A percentile compares a stretch with the other conserved stretches of the same genome.
Evolutionary conservation across 2,797 vertebrate species (phyloP).

Genomic region (Erethizon dorsatum): DNA sequence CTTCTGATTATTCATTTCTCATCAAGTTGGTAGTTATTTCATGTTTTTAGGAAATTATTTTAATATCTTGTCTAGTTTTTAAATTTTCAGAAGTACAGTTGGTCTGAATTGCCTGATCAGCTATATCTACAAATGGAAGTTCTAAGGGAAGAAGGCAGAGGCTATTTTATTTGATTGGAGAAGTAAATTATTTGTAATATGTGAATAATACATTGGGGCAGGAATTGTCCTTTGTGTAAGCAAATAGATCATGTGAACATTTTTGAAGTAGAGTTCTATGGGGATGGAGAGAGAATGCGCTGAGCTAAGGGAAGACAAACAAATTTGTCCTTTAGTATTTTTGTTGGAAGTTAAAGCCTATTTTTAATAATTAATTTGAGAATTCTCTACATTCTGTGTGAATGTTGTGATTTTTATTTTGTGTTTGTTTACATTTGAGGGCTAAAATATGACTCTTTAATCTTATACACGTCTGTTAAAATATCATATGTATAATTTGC

Average conservation of each 20-base stretch:
- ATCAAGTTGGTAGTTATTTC: slow-evolving; percentile 50
- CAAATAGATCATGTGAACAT: neutral
- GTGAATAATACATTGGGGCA: neutral
- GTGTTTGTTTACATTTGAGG: neutral
- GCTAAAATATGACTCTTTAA: slow-evolving; percentile 13
- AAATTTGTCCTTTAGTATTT: neutral
- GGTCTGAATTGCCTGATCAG: neutral
- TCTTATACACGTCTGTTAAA: slow-evolving; percentile 27
- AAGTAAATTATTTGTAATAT: slow-evolving; percentile 43
- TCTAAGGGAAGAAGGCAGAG: neutral
- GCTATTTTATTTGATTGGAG: slow-evolving; percentile 34
- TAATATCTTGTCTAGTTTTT: slow-evolving; percentile 28
- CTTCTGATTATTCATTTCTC: slow-evolving; percentile 12
- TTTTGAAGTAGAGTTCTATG: neutral
- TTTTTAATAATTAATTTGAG: slow-evolving; percentile 43
- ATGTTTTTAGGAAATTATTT: slow-evolving; percentile 47
- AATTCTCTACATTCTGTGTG: neutral
- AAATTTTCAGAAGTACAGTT: slow-evolving; percentile 31
- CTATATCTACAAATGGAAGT: neutral
- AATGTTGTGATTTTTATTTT: slow-evolving; percentile 40
- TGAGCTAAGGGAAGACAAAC: neutral
- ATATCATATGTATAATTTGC: slow-evolving; percentile 18
- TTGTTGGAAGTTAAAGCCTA: neutral
- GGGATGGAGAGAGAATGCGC: neutral
- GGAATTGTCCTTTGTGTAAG: slow-evolving; percentile 8